Evolutionary conservation across 35 echinoderm and acorn worm species (phyloP), one percentile per base, ranked within the genome.

Genomic region (Nesometra sesokonis): DNA sequence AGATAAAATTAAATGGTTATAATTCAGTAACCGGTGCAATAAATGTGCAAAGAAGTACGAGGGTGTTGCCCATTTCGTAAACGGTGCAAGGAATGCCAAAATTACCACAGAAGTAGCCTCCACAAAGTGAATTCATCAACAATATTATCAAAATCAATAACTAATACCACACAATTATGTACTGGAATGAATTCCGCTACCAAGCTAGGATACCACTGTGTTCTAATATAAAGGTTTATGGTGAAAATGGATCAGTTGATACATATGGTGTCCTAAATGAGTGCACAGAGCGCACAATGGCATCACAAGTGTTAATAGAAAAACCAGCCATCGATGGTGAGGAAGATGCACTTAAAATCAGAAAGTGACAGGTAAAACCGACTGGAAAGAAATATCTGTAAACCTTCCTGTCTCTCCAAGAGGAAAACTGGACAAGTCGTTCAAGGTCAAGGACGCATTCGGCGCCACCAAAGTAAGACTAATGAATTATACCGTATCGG

Each of bases 11-110:
- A 84, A 84, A n/a, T 84, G 35, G 82, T 36, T 84, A 21, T 30
- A 35, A 23, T 29, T 30, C 32, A 84, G 30, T 19, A 31, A 39
- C 82, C 35, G 82, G 46, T 84, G 82, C 82, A 35, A 30, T 29
- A 84, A 84, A 35, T 84, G 82, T 84, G 82, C 35, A 29, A 84
- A 84, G 82, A 84, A 84, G 36, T 35, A 84, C 29, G 15, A 43
- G 0, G 46, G 46, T n/a, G 82, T 40, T 39, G 82, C 36, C 82
- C 32, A 39, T 84, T 84, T 39, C 82, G 32, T 0, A 84, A 84
- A 31, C 34, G 31, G 31, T 84, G 82, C 82, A 35, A 84, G 82
- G 36, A 84, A 43, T 84, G 82, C 37, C n/a, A 84, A 30, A 43
- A 43, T 35, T 32, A 84, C 36, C 82, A 84, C 36, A 35, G 82